Percentiles rank a stretch among this genome's conserved stretches.
These are phyloP conservation scores for Arrhopalites spinosus DNA, from an alignment of 2,888 invertebrate species.

Conservation along the genomic window DNA sequence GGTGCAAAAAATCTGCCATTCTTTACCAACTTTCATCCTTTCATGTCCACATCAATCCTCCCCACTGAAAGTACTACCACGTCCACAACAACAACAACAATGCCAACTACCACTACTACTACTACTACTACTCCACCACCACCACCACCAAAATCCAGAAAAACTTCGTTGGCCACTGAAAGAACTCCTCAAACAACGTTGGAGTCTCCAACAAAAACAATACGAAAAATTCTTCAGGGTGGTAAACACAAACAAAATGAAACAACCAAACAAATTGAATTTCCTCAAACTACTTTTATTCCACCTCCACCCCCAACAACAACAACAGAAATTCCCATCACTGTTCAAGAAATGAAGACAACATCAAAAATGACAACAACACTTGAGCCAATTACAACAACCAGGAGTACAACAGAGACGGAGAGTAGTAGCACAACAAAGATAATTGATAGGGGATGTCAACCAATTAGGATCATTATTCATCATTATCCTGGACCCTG, in stretches of 20 bases:
- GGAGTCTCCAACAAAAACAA: too few relatives aligned
- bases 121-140: too few relatives aligned
- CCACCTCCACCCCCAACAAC: neutral
- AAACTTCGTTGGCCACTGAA: too few relatives aligned
- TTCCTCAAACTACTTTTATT: neutral
- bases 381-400: neutral
- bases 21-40: neutral
- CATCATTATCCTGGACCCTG: constrained; percentile 46
- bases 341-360: neutral
- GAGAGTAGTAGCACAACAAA: too few relatives aligned
- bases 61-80: neutral
- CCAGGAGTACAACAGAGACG: constrained; percentile 11
- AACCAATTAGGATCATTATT: constrained; percentile 32
- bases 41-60: neutral
- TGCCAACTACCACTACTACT: neutral
- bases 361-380: neutral
- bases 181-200: too few relatives aligned
- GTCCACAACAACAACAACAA: neutral
- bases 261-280: neutral
- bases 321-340: neutral
- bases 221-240: too few relatives aligned
- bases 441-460: constrained; percentile 24
- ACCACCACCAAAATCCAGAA: too few relatives aligned
- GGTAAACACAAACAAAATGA: neutral
- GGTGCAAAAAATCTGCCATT: neutral